A percentile compares a stretch with the other conserved stretches of the same genome.
Conservation (phyloP, 2,888 invertebrate species). For the Leucozona laternaria region DNA sequence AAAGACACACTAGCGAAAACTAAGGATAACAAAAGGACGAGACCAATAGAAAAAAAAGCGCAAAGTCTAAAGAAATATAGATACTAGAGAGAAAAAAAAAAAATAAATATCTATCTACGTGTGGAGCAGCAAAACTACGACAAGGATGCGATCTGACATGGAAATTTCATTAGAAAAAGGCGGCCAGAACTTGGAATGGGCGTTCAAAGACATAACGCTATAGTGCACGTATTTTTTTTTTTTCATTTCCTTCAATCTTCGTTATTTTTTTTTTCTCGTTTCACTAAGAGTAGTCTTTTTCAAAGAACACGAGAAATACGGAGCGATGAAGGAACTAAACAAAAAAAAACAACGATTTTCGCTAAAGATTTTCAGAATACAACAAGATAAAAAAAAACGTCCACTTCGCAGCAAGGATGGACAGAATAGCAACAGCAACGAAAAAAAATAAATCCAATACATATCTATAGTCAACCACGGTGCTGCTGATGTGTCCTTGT, state of each 20-base stretch:
- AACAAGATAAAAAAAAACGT: constrained; percentile 7
- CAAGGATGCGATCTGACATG: constrained; percentile 75
- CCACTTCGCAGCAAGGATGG: constrained; percentile 40
- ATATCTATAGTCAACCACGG: constrained; percentile 30
- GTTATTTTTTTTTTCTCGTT: constrained; percentile 28
- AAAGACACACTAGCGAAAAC: constrained; percentile 69
- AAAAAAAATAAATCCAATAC: constrained; percentile 10
- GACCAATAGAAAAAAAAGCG: constrained; percentile 41
- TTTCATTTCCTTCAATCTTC: constrained; percentile 21
- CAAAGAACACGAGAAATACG: constrained; percentile 57
- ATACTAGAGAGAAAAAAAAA: constrained; percentile 6
- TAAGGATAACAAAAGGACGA: constrained; percentile 67
- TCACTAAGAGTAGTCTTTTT: constrained; percentile 62
- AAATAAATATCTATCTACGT: constrained; percentile 30
- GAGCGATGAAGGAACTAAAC: constrained; percentile 18
- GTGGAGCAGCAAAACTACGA: constrained; percentile 54
- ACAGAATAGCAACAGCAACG: constrained; percentile 26
- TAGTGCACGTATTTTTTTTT: constrained; percentile 43
- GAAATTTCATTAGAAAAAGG: constrained; percentile 75
- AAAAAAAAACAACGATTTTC: constrained; percentile 50
- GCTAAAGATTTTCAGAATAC: constrained; percentile 54
- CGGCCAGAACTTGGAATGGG: constrained; percentile 71
- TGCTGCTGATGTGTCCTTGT: constrained; percentile 64
- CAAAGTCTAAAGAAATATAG: constrained; percentile 43
- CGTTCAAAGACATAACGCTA: constrained; percentile 71